Evolutionary conservation across 2,797 vertebrate species (phyloP).

Genomic region (Alca torda): DNA sequence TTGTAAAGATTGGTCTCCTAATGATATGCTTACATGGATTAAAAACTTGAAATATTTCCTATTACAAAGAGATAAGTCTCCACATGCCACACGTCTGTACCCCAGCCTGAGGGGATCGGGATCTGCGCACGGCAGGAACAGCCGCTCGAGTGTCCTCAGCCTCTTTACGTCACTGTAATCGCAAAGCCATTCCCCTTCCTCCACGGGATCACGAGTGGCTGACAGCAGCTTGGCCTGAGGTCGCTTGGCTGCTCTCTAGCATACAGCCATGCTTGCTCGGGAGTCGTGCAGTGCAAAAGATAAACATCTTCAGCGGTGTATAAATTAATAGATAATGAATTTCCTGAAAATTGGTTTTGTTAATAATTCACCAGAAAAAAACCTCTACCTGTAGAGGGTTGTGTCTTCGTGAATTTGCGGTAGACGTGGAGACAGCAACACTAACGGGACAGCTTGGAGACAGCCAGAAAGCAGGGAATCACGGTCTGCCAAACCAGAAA

Average conservation of each 20-base stretch:
- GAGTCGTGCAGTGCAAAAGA: accelerated
- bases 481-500: not conserved
- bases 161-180: not conserved
- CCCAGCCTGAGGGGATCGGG: not conserved
- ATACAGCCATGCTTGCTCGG: not conserved
- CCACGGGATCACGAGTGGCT: accelerated
- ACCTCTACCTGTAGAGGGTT: not conserved
- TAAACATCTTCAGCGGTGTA: not conserved
- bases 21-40: not conserved
- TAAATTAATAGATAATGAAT: not conserved
- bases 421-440: not conserved
- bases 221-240: not conserved
- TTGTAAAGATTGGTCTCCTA: not conserved
- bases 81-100: not conserved
- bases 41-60: not conserved
- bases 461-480: not conserved
- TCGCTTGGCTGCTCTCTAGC: not conserved
- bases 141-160: not conserved
- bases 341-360: accelerated
- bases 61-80: not conserved
- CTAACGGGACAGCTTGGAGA: accelerated
- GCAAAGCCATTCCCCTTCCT: not conserved
- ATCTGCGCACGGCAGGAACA: not conserved
- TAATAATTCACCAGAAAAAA: not conserved
- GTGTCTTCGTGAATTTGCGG: accelerated